Conservation (phyloP, 2,888 invertebrate species). For the Lobophora halterata region DNA sequence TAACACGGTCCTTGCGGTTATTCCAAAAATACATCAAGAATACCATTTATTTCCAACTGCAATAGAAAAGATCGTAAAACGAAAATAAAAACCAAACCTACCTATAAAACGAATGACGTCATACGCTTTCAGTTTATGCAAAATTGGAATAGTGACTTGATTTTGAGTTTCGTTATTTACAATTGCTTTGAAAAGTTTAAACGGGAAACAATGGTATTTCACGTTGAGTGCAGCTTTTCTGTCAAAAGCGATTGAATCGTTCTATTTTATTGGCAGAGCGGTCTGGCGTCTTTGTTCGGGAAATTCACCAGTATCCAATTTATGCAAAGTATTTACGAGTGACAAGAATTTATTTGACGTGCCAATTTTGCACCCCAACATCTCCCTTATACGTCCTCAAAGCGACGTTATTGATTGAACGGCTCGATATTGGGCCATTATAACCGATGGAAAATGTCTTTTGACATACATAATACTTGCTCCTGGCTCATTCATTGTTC, state of each 20-base stretch:
- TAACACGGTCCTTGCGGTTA: conserved; percentile 13
- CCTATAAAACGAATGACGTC: conserved; percentile 35
- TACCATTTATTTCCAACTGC: too few relatives aligned
- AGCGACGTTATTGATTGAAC: conserved; percentile 50
- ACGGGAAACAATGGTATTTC: conserved; percentile 41
- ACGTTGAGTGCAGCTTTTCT: conserved; percentile 50
- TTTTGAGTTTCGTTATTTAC: conserved; percentile 43
- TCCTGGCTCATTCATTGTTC: too few relatives aligned
- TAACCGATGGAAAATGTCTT: conserved; percentile 25
- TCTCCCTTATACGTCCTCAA: conserved; percentile 50
- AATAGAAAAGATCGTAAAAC: conserved; percentile 26
- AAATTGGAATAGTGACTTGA: conserved; percentile 46
- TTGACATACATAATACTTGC: neutral
- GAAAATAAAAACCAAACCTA: conserved; percentile 32
- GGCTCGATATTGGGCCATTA: conserved; percentile 41
- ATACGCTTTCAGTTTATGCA: conserved; percentile 47
- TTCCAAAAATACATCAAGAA: conserved; percentile 19
- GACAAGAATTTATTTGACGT: conserved; percentile 73
- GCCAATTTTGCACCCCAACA: conserved; percentile 59
- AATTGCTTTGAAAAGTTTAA: conserved; percentile 40
- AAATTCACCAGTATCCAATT: conserved; percentile 68
- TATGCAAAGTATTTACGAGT: conserved; percentile 76
- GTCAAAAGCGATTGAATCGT: conserved; percentile 72
- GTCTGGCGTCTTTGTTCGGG: conserved; percentile 69
- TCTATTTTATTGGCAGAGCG: conserved; percentile 68